These are phyloP conservation scores for Mesocricetus auratus DNA, from an alignment of 2,113 vertebrate genomes.

Conservation along the genomic window DNA sequence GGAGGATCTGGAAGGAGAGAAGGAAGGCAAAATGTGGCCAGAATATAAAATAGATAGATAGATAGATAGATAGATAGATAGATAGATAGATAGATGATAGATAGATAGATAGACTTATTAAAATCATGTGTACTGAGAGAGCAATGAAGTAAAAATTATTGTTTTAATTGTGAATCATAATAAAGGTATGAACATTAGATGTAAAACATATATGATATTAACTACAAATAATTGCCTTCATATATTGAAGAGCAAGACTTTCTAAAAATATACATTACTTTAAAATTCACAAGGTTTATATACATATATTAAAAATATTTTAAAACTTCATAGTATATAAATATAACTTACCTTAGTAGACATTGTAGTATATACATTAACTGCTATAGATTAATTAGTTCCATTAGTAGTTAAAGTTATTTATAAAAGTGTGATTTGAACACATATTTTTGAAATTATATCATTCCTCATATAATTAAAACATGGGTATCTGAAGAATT, in stretches of 20 bases:
- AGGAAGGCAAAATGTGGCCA: too few species aligned
- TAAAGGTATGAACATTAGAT: neutral
- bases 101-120: too few species aligned
- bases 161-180: neutral
- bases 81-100: too few species aligned
- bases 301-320: neutral
- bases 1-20: too few species aligned
- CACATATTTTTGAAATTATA: neutral
- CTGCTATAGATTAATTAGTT: neutral
- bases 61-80: too few species aligned
- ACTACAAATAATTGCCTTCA: neutral
- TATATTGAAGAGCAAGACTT: conserved; percentile 20
- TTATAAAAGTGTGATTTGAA: neutral
- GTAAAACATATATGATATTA: neutral
- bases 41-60: too few species aligned
- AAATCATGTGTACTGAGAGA: neutral
- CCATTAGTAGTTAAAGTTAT: neutral
- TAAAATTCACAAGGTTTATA: neutral
- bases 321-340: conserved; percentile 6
- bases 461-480: neutral
- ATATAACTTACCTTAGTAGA: neutral
- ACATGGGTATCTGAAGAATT: neutral
- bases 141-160: neutral
- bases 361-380: neutral
- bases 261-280: too few species aligned